A percentile compares a stretch with the other conserved stretches of the same genome.
These are phyloP conservation scores for Gouania willdenowi DNA, from an alignment of 2,797 vertebrate species.

Conservation along the genomic window DNA sequence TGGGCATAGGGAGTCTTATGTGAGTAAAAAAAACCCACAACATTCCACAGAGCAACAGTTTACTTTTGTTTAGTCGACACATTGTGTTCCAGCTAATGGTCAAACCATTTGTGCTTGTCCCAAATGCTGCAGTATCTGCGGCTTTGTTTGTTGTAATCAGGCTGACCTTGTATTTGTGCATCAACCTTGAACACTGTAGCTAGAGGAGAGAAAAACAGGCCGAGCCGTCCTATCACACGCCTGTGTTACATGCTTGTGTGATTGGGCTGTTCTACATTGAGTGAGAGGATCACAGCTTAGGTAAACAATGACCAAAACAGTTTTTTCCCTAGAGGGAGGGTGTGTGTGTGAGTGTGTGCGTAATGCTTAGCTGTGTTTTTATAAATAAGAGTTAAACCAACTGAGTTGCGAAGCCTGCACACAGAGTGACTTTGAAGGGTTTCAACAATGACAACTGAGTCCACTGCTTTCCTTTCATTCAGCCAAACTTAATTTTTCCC, in stretches of 20 bases:
- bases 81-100: no score
- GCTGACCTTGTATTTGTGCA: conserved; percentile 41
- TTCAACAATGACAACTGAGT: no score
- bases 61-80: no score
- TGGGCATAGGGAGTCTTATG: no score
- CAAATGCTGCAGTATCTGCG: conserved; percentile 22
- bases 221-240: conserved; percentile 13
- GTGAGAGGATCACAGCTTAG: conserved; percentile 33
- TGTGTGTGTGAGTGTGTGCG: neutral
- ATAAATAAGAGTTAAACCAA: no score
- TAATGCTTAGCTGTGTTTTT: no score
- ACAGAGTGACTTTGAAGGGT: no score
- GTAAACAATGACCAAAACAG: conserved; percentile 39
- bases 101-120: neutral
- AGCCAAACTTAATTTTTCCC: no score
- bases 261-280: conserved; percentile 20
- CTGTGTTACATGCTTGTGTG: neutral
- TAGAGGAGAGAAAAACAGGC: conserved; percentile 38
- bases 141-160: conserved; percentile 43
- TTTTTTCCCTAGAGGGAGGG: conserved; percentile 26
- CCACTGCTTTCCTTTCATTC: no score
- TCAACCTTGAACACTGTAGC: conserved; percentile 50
- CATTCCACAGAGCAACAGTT: no score
- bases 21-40: no score
- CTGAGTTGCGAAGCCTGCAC: no score